phyloP scores from a whole-genome alignment of 2,888 invertebrate genomes.

The Monopis laevigella region DNA sequence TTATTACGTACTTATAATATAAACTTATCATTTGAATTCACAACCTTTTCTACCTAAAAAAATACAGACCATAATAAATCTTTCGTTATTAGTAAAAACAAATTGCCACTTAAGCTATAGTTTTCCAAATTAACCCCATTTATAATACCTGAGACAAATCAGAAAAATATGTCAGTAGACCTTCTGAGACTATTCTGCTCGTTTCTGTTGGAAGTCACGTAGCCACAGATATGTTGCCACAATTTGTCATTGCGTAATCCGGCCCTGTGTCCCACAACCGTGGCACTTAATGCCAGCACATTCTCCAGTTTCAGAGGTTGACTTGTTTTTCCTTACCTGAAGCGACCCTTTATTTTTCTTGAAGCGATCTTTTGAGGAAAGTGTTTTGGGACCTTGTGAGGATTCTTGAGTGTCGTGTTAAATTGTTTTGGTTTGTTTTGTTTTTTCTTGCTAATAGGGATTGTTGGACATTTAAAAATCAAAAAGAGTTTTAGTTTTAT shows the following conservation, averaged over 20 bases:
- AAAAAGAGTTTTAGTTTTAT: not conserved
- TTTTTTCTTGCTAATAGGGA: not conserved
- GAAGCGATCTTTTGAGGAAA: constrained; percentile 26
- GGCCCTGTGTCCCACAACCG: constrained; percentile 37
- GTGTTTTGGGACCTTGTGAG: constrained; percentile 29
- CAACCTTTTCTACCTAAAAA: too few relatives aligned
- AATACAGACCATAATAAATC: too few relatives aligned
- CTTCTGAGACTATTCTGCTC: constrained; percentile 16
- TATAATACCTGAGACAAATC: constrained; percentile 34
- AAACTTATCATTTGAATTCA: too few relatives aligned
- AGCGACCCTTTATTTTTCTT: constrained; percentile 31
- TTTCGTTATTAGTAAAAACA: too few relatives aligned
- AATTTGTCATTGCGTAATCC: constrained; percentile 43
- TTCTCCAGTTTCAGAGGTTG: constrained; percentile 19
- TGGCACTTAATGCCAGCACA: constrained; percentile 36
- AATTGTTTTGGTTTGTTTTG: constrained; percentile 32
- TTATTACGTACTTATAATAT: too few relatives aligned
- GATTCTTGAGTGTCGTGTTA: constrained; percentile 33
- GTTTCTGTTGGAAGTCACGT: constrained; percentile 38
- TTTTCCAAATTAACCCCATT: too few relatives aligned
- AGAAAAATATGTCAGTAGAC: constrained; percentile 25
- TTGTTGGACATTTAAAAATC: not conserved
- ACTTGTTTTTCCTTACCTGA: constrained; percentile 35
- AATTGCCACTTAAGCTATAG: too few relatives aligned
- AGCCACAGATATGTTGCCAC: constrained; percentile 35